Evolutionary conservation across 2,113 vertebrate genomes (phyloP).

Genomic region (Promerops cafer): DNA sequence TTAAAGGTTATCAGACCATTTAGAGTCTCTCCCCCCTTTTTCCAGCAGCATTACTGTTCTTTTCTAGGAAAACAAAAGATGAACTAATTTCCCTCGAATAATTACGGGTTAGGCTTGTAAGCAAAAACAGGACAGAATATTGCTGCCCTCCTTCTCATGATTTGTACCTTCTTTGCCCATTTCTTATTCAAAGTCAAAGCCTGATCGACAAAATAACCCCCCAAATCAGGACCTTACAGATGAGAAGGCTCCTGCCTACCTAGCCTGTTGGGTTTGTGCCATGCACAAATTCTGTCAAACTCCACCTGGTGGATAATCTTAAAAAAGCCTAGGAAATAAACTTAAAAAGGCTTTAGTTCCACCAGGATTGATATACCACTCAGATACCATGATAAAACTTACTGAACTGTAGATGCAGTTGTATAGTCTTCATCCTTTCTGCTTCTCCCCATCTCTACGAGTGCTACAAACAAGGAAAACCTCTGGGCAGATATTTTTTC

Average conservation of each 20-base stretch:
- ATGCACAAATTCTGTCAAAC: not conserved
- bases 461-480: not conserved
- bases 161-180: not conserved
- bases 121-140: not conserved
- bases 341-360: not conserved
- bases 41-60: not conserved
- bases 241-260: not conserved
- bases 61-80: not conserved
- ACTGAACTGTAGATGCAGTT: accelerated
- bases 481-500: not conserved
- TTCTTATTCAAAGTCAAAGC: not conserved
- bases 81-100: not conserved
- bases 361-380: not conserved
- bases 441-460: not conserved
- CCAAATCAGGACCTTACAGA: not conserved
- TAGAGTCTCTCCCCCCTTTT: not conserved
- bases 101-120: not conserved
- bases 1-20: not conserved
- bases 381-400: not conserved
- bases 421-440: not conserved
- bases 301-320: constrained; percentile 30
- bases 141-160: not conserved
- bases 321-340: not conserved
- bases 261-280: not conserved
- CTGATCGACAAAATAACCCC: not conserved